Base-by-base conservation (phyloP, 1,140 invertebrate species). In the Triops cancriformis region DNA sequence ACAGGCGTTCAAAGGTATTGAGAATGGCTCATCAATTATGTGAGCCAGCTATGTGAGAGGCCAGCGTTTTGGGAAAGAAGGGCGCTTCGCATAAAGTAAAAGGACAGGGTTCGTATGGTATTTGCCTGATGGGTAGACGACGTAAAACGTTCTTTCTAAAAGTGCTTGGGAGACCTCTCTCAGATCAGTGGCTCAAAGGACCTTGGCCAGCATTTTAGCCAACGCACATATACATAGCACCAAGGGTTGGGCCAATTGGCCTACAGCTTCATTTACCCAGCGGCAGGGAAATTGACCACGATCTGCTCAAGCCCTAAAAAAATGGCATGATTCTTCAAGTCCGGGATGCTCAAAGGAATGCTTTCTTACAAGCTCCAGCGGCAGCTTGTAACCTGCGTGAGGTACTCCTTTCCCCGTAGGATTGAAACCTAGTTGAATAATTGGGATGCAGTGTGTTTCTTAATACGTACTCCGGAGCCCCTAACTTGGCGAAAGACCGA, bases 121-220 rank as follows among this genome's bases (percentile, higher is more conserved):
- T 64, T 64, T 64, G 51, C 51, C 51, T 64, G 51, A 64, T 64
- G 51, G 51, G 51, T 64, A 64, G 51, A 64, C 51, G 51, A 64
- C 51, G 51, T 64, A 64, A 64, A 37, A 64, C 9, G 51, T 64
- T 64, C 51, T 6, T n/a, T 18, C 14, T 64, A 37, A 37, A 37
- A 37, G 51, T 64, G 51, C 51, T 64, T 64, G 51, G 51, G 23
- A 37, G 31, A 37, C 31, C 31, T 23, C 51, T 64, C 51, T 64
- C 11, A 23, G 51, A 64, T 64, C 51, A 64, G 51, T 64, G 51
- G 31, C 31, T 23, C 18, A 23, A 23, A 64, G 51, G 51, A 64
- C 51, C 51, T 64, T 64, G 51, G 51, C 51, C 51, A 64, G 51
- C 51, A 64, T 64, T 64, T 64, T 37, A 37, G 7, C 51, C n/a